Evolutionary conservation across 1,140 invertebrate species (phyloP).

Genomic region (Cryptotermes secundus): DNA sequence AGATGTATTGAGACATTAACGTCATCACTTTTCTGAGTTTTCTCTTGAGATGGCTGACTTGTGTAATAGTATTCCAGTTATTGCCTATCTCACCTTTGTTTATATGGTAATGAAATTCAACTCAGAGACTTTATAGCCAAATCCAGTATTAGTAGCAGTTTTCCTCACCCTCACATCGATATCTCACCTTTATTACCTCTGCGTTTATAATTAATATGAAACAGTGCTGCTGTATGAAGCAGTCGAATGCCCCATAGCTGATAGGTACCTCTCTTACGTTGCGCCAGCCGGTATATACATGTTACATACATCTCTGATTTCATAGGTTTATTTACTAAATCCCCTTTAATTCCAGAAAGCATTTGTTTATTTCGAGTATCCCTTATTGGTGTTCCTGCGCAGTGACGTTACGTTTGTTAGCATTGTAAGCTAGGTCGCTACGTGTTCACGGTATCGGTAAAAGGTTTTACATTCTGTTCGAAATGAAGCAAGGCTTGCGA

Average conservation of each 20-base stretch:
- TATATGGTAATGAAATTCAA: background rate
- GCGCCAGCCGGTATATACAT: background rate
- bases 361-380: background rate
- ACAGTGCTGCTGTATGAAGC: background rate
- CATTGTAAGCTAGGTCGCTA: background rate
- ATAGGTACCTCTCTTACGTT: background rate
- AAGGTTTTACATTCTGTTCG: too few relatives aligned
- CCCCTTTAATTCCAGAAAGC: background rate
- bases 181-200: background rate
- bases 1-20: too few relatives aligned
- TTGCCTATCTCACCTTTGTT: background rate
- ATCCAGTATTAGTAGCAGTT: background rate
- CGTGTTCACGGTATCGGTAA: too few relatives aligned
- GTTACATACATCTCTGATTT: background rate
- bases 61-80: background rate
- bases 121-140: background rate
- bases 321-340: background rate
- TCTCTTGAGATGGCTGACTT: too few relatives aligned
- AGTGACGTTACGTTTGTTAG: background rate
- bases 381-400: background rate
- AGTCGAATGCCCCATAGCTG: too few relatives aligned
- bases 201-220: constrained; percentile 9
- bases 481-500: too few relatives aligned
- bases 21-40: too few relatives aligned
- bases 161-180: too few relatives aligned